These are phyloP conservation scores for Tetranychus cinnabarinus DNA, from an alignment of 1,140 invertebrate genomes.

Conservation along the genomic window DNA sequence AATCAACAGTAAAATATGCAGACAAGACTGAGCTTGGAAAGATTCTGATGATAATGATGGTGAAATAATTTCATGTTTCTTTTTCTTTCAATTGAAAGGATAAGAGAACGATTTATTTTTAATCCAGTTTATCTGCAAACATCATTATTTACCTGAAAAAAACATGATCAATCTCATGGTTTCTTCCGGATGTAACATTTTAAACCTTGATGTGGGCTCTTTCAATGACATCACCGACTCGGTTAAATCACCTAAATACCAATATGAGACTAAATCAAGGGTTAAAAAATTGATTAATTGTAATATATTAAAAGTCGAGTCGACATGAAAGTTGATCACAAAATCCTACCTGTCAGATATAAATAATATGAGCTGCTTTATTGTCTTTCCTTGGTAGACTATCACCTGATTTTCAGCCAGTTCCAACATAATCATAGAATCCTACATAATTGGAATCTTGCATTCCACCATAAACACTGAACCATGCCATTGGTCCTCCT, in stretches of 20 bases:
- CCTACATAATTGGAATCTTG: constrained; percentile 78
- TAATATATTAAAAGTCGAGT: neutral
- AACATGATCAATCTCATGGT: constrained; percentile 39
- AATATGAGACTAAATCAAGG: constrained; percentile 31
- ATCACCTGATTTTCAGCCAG: constrained; percentile 41
- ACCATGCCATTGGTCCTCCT: constrained; percentile 67
- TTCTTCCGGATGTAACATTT: constrained; percentile 37
- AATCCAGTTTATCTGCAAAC: too few species aligned
- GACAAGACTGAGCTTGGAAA: too few species aligned
- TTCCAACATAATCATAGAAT: constrained; percentile 68
- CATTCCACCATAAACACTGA: constrained; percentile 54
- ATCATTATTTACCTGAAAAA: constrained; percentile 38
- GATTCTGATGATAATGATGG: too few species aligned
- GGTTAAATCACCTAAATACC: constrained; percentile 41
- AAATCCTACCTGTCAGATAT: constrained; percentile 44
- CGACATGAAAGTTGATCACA: too few species aligned
- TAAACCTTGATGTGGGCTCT: constrained; percentile 45
- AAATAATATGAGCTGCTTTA: constrained; percentile 46
- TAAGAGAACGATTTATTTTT: too few species aligned
- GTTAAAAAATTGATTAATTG: neutral
- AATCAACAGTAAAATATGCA: too few species aligned
- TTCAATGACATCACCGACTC: constrained; percentile 31
- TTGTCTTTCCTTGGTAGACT: constrained; percentile 50
- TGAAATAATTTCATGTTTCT: too few species aligned
- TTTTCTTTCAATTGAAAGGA: too few species aligned